Evolutionary conservation across 2,888 invertebrate genomes (phyloP).

Genomic region (Rotaria magnacalcarata): DNA sequence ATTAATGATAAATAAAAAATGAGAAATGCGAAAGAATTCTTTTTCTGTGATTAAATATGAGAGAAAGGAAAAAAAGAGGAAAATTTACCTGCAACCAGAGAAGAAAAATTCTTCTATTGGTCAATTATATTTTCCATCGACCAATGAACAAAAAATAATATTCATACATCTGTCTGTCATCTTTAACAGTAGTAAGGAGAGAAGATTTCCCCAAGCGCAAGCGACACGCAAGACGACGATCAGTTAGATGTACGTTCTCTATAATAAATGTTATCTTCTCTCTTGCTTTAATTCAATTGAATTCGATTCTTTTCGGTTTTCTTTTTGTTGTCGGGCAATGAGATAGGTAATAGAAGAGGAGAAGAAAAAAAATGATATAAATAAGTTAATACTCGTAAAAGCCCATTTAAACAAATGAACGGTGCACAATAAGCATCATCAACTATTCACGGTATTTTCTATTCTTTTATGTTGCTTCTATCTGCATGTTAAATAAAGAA

Average conservation of each 20-base stretch:
- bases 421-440: slow-evolving; percentile 26
- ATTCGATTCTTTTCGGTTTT: neutral
- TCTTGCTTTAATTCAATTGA: slow-evolving; percentile 29
- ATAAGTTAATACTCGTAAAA: slow-evolving; percentile 29
- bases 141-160: neutral
- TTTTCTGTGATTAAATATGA: slow-evolving; percentile 19
- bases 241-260: neutral
- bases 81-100: neutral
- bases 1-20: slow-evolving; percentile 31
- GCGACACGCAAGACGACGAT: slow-evolving; percentile 11
- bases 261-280: neutral
- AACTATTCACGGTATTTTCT: slow-evolving; percentile 16
- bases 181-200: slow-evolving; percentile 13
- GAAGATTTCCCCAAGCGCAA: slow-evolving; percentile 36
- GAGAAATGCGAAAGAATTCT: slow-evolving; percentile 13
- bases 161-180: slow-evolving; percentile 29
- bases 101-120: slow-evolving; percentile 7
- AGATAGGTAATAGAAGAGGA: neutral
- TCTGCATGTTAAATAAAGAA: slow-evolving; percentile 26
- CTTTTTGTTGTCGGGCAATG: neutral
- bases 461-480: neutral
- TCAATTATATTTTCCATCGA: neutral
- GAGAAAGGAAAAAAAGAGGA: neutral
- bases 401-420: slow-evolving; percentile 31
- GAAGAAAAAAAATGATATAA: neutral